These are phyloP conservation scores for Paraplagusia blochii DNA, from an alignment of 2,113 vertebrate species.

Conservation along the genomic window DNA sequence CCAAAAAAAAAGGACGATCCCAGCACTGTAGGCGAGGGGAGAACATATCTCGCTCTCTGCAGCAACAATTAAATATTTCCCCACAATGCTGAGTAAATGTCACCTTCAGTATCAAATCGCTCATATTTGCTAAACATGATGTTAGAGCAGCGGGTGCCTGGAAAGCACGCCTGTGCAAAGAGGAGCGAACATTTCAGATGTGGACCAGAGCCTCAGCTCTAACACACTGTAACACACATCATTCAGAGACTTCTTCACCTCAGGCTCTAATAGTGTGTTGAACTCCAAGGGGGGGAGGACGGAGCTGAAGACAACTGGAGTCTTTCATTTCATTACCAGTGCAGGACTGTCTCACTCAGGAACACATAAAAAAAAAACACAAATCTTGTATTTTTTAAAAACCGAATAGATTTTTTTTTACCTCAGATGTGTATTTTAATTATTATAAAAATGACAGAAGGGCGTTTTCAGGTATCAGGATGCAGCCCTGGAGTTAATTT, in stretches of 20 bases:
- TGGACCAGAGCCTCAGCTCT: constrained; percentile 58
- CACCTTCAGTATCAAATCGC: constrained; percentile 76
- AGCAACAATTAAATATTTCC: constrained; percentile 73
- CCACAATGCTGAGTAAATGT: constrained; percentile 76
- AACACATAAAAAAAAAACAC: not conserved
- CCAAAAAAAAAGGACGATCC: constrained; percentile 67
- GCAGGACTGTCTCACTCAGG: constrained; percentile 33
- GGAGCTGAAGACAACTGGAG: constrained; percentile 44
- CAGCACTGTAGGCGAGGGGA: constrained; percentile 74
- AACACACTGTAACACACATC: constrained; percentile 46
- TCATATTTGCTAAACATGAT: constrained; percentile 75
- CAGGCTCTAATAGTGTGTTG: constrained; percentile 47
- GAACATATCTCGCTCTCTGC: constrained; percentile 72
- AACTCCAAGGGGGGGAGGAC: constrained; percentile 56
- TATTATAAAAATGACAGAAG: constrained; percentile 16
- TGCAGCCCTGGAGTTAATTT: constrained; percentile 15
- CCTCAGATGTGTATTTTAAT: constrained; percentile 15
- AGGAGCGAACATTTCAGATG: constrained; percentile 34
- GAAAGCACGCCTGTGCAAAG: constrained; percentile 63
- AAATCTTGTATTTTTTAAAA: not conserved
- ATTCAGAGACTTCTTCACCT: constrained; percentile 51
- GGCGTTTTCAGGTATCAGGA: constrained; percentile 8
- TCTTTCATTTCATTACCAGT: constrained; percentile 46
- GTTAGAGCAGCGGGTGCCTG: constrained; percentile 64
- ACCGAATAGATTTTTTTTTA: not conserved